Conservation (phyloP, 2,888 invertebrate genomes). For the Ophioninae sp. region DNA sequence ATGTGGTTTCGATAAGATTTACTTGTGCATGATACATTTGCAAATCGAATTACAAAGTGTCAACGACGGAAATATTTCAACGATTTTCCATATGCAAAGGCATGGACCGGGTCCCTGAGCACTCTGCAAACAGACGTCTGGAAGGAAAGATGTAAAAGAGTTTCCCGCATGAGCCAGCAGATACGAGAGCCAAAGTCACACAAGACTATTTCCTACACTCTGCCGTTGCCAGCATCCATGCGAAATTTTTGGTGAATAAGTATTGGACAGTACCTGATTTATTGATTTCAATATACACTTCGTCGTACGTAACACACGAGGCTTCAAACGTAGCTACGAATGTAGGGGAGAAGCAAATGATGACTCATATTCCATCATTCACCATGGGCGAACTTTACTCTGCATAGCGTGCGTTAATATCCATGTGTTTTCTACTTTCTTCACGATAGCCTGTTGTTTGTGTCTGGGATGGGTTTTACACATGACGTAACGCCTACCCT, state of each 20-base stretch:
- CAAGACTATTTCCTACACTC: conserved; percentile 80
- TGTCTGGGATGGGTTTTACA: conserved; percentile 90
- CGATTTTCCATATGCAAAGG: conserved; percentile 76
- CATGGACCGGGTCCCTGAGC: conserved; percentile 82
- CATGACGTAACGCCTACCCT: conserved; percentile 87
- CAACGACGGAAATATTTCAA: not conserved
- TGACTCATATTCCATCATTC: conserved; percentile 47
- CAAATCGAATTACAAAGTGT: not conserved
- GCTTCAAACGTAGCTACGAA: conserved; percentile 13
- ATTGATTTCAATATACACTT: conserved; percentile 40
- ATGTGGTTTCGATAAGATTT: not conserved
- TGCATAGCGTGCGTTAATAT: conserved; percentile 89
- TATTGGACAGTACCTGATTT: conserved; percentile 18
- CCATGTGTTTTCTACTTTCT: conserved; percentile 87
- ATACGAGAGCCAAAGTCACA: conserved; percentile 80
- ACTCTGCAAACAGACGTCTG: conserved; percentile 81
- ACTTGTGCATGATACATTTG: not conserved
- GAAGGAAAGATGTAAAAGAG: conserved; percentile 81
- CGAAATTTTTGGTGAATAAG: not conserved
- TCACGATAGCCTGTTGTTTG: conserved; percentile 89
- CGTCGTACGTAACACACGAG: conserved; percentile 28
- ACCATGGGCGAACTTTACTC: conserved; percentile 83
- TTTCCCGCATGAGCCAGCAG: conserved; percentile 81
- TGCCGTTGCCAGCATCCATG: conserved; percentile 80
- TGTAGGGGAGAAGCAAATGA: not conserved